phyloP scores from a whole-genome alignment of 2,113 vertebrate genomes.

The Scatophagus argus region DNA sequence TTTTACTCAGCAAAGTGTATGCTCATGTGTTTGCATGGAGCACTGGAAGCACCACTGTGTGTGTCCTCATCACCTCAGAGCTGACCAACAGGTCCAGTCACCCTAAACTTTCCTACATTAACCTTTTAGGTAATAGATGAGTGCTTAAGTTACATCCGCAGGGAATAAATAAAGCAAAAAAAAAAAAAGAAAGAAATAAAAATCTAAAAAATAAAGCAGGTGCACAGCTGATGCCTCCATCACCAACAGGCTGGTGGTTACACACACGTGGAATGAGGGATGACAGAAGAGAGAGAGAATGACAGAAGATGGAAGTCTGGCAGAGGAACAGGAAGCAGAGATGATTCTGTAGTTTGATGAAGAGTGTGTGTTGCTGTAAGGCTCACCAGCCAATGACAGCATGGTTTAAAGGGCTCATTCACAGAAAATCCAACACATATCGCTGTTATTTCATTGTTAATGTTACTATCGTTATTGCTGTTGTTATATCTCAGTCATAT shows the following conservation, averaged over 20 bases:
- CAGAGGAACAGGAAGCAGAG: conserved; percentile 7
- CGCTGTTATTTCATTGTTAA: neutral
- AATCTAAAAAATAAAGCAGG: too few relatives aligned
- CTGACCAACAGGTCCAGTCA: neutral
- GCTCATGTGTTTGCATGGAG: neutral
- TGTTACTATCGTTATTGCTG: neutral
- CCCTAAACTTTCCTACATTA: too few relatives aligned
- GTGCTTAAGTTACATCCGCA: neutral
- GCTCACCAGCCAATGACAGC: neutral
- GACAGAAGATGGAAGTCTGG: conserved; percentile 25
- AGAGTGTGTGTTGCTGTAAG: neutral
- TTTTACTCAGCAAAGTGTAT: neutral
- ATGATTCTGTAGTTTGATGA: neutral
- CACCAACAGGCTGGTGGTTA: conserved; percentile 31
- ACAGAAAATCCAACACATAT: neutral
- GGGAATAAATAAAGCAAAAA: neutral
- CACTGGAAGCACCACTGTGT: neutral
- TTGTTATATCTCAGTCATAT: neutral
- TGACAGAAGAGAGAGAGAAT: conserved; percentile 24
- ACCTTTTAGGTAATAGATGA: too few relatives aligned
- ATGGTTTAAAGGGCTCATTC: neutral
- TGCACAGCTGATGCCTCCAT: conserved; percentile 62
- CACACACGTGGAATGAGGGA: conserved; percentile 17
- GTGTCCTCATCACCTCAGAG: neutral
- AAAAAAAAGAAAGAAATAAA: neutral